Evolutionary conservation across 2,888 invertebrate genomes (phyloP).

Genomic region (Trissolcus brochymenae): DNA sequence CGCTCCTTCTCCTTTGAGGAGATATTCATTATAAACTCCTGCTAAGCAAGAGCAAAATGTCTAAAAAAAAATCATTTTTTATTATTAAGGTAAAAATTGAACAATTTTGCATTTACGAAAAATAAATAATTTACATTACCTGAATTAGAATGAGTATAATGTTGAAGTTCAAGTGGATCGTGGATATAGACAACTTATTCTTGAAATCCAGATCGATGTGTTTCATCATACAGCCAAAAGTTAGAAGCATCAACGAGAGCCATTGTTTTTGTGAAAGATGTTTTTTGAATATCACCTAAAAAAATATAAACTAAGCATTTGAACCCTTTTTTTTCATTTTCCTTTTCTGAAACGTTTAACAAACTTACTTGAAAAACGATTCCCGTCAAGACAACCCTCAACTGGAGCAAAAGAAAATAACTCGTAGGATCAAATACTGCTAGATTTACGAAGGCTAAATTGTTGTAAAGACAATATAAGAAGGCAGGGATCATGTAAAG

Average conservation of each 20-base stretch:
- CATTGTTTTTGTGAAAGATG: conserved; percentile 89
- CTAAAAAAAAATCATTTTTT: conserved; percentile 78
- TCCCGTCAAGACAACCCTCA: conserved; percentile 94
- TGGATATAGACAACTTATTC: conserved; percentile 64
- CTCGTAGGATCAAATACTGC: conserved; percentile 96
- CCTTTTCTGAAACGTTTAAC: not conserved
- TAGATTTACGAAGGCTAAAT: conserved; percentile 93
- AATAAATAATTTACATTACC: conserved; percentile 63
- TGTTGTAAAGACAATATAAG: conserved; percentile 95
- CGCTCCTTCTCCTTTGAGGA: conserved; percentile 90
- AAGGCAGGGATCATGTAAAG: conserved; percentile 94
- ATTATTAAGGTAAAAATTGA: not conserved
- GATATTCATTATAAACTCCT: conserved; percentile 96
- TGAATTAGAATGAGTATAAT: conserved; percentile 76
- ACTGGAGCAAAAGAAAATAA: conserved; percentile 92
- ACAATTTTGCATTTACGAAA: not conserved
- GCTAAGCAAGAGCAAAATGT: conserved; percentile 95
- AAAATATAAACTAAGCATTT: not conserved
- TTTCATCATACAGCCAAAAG: conserved; percentile 93
- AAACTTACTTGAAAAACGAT: conserved; percentile 89
- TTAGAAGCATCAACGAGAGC: conserved; percentile 91
- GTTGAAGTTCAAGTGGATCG: conserved; percentile 69
- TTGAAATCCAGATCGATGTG: conserved; percentile 82
- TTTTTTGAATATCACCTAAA: conserved; percentile 90
- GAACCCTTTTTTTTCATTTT: not conserved